Evolutionary conservation across 2,888 invertebrate genomes (phyloP).

Genomic region (Pristionchus fissidentatus): DNA sequence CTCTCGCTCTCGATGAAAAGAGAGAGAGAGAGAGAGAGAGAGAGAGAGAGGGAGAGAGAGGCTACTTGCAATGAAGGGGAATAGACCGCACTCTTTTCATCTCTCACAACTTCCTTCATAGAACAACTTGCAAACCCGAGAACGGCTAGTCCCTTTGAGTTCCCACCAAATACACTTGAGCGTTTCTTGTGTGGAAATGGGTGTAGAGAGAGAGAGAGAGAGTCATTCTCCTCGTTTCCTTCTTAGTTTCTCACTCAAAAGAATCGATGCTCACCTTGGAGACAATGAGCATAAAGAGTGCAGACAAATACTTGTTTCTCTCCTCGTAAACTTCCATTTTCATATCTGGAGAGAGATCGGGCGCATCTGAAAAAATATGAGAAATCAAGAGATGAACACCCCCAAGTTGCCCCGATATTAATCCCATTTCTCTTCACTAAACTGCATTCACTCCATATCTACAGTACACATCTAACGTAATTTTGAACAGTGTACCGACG

Average conservation of each 20-base stretch:
- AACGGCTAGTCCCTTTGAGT: not conserved
- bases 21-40: not conserved
- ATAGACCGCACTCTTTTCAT: too few relatives aligned
- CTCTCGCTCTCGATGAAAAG: not conserved
- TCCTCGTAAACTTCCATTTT: conserved; percentile 70
- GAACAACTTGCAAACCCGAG: not conserved
- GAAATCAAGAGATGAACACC: not conserved
- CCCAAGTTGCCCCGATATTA: not conserved
- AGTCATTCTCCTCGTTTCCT: not conserved
- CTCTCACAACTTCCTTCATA: too few relatives aligned
- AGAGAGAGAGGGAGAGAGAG: too few relatives aligned
- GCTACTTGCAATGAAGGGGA: too few relatives aligned
- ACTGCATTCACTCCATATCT: not conserved
- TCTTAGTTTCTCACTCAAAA: not conserved
- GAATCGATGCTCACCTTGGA: conserved; percentile 54
- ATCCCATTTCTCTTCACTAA: not conserved
- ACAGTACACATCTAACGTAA: not conserved
- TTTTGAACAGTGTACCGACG: too few relatives aligned
- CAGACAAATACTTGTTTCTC: conserved; percentile 72
- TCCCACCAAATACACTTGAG: not conserved
- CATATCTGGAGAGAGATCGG: conserved; percentile 67
- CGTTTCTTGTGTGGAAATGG: not conserved
- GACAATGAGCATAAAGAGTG: conserved; percentile 70
- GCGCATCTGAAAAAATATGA: conserved; percentile 70
- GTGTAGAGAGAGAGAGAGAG: not conserved